These are phyloP conservation scores for Tribolium freemani DNA, from an alignment of 2,888 invertebrate genomes.

Conservation along the genomic window DNA sequence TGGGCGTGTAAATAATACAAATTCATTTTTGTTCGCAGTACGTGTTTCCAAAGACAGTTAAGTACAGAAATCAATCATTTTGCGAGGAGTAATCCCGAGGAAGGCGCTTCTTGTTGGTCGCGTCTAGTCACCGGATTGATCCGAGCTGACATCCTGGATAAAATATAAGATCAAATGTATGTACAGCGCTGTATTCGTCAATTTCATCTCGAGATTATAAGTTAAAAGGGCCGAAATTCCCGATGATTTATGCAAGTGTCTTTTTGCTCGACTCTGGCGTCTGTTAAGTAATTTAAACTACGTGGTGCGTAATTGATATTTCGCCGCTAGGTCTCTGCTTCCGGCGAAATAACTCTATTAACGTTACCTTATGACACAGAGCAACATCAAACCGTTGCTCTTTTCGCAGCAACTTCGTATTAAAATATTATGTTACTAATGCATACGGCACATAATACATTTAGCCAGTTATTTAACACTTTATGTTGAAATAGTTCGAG, in stretches of 20 bases:
- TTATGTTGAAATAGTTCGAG: conserved; percentile 25
- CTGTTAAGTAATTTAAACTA: conserved; percentile 12
- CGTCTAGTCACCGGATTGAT: conserved; percentile 42
- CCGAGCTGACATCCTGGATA: conserved; percentile 37
- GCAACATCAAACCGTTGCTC: conserved; percentile 24
- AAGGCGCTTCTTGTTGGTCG: conserved; percentile 11
- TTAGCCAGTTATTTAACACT: conserved; percentile 38
- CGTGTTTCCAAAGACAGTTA: background rate
- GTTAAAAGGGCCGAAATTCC: conserved; percentile 6
- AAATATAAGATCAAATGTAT: conserved; percentile 42
- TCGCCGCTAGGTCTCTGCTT: conserved; percentile 11
- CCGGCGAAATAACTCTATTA: conserved; percentile 21
- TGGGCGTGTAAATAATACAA: background rate
- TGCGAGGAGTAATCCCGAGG: conserved; percentile 20
- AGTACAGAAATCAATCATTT: conserved; percentile 38
- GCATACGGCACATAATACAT: conserved; percentile 30
- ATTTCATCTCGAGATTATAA: conserved; percentile 1
- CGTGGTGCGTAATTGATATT: conserved; percentile 29
- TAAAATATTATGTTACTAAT: conserved; percentile 43
- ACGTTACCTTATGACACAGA: conserved; percentile 23
- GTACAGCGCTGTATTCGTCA: background rate
- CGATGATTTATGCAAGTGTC: background rate
- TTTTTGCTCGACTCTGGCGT: background rate
- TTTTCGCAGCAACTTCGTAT: conserved; percentile 19
- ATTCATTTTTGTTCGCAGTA: background rate